A percentile compares a stretch with the other conserved stretches of the same genome.
Conservation (phyloP, 2,797 vertebrate species). For the Hydrocynus forskahlii region DNA sequence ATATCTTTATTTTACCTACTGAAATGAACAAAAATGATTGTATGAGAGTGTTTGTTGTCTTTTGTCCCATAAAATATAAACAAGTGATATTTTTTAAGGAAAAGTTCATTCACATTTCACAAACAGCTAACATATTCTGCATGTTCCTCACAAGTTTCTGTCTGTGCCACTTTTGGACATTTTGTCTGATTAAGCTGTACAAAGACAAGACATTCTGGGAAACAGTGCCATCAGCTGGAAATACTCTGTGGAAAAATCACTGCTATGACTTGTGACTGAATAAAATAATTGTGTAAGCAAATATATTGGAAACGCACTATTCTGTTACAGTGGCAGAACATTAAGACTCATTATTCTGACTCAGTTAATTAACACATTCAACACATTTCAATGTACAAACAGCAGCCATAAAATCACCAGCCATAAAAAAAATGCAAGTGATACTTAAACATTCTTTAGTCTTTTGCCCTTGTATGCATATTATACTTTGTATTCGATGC, state of each 20-base stretch:
- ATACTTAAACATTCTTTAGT: not conserved
- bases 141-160: not conserved
- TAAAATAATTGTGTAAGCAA: conserved; percentile 38
- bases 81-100: not conserved
- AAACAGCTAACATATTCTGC: not conserved
- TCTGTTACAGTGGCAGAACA: not conserved
- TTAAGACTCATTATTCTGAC: not conserved
- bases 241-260: conserved; percentile 20
- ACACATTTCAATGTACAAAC: not conserved
- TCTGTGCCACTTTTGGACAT: conserved; percentile 25
- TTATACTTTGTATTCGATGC: conserved; percentile 3
- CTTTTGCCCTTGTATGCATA: not conserved
- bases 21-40: not conserved
- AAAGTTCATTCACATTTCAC: not conserved
- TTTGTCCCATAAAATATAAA: not conserved
- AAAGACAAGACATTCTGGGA: conserved; percentile 14
- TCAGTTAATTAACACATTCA: not conserved
- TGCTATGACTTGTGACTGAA: conserved; percentile 23
- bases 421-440: not conserved
- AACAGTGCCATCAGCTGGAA: conserved; percentile 47
- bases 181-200: not conserved
- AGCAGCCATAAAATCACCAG: not conserved
- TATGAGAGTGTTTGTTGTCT: not conserved
- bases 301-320: not conserved
- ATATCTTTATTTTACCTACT: not conserved